A percentile compares a stretch with the other conserved stretches of the same genome.
phyloP scores from a whole-genome alignment of 2,113 vertebrate species.

The Leucosticte australis region DNA sequence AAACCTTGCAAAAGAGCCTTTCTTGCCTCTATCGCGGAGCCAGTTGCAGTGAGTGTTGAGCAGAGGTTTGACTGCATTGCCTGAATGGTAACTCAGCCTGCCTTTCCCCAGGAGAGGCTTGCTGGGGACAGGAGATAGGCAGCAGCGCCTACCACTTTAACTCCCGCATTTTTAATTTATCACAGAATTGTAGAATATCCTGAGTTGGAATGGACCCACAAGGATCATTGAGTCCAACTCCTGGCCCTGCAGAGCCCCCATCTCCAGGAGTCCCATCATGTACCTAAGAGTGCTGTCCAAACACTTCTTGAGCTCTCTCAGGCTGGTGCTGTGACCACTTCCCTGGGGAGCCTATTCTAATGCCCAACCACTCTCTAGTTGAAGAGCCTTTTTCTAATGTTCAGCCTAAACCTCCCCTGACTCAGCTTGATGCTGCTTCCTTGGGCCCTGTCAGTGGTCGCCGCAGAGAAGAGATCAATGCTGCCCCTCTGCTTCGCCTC shows the following conservation, averaged over 20 bases:
- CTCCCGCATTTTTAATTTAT: background rate
- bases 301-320: background rate
- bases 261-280: too few species aligned
- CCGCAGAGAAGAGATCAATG: background rate
- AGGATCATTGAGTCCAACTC: background rate
- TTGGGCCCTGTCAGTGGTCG: background rate
- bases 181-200: background rate
- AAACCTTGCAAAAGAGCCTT: too few species aligned
- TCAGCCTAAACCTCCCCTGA: background rate
- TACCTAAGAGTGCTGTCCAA: background rate
- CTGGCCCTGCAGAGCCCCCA: background rate
- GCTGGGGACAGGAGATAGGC: too few species aligned
- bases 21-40: too few species aligned
- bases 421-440: background rate
- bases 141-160: too few species aligned
- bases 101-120: too few species aligned
- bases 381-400: background rate
- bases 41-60: too few species aligned
- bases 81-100: too few species aligned
- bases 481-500: background rate
- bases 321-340: background rate
- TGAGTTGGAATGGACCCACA: background rate
- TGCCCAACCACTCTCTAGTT: too few species aligned
- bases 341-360: background rate
- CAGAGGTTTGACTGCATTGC: too few species aligned